Percentiles rank a stretch among this genome's conserved stretches.
Conservation (phyloP, 2,797 vertebrate genomes). For the Sebastes kiyomatsui region DNA sequence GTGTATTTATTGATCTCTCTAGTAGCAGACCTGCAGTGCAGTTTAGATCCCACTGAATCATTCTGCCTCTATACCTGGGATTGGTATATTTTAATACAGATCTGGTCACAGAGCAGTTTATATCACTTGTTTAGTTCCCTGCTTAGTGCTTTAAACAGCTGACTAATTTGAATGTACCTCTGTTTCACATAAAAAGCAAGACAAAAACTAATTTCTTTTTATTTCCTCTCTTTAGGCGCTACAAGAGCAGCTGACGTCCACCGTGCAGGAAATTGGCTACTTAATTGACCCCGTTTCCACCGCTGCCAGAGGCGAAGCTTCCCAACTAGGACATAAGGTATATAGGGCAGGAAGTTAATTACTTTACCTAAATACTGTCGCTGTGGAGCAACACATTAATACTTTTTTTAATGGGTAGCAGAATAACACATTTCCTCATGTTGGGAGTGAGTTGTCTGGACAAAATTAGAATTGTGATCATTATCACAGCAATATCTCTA, state of each 20-base stretch:
- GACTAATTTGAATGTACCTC: slow-evolving; percentile 18
- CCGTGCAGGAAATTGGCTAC: slow-evolving; percentile 97
- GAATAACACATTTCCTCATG: not conserved
- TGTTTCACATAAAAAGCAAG: slow-evolving; percentile 25
- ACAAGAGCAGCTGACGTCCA: slow-evolving; percentile 96
- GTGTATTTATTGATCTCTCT: not conserved
- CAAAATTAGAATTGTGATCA: not conserved
- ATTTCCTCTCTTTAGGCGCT: slow-evolving; percentile 85
- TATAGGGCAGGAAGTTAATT: slow-evolving; percentile 69
- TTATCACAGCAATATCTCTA: not conserved
- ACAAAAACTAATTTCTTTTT: slow-evolving; percentile 48
- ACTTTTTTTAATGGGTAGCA: slow-evolving; percentile 9
- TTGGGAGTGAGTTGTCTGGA: not conserved
- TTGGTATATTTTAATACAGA: not conserved
- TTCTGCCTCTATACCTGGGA: not conserved
- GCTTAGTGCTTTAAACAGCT: not conserved
- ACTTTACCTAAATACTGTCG: slow-evolving; percentile 26
- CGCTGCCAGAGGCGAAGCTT: slow-evolving; percentile 94
- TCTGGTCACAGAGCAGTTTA: no score
- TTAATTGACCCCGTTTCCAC: slow-evolving; percentile 96
- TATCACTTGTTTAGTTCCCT: not conserved
- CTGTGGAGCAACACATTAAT: slow-evolving; percentile 22
- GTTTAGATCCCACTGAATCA: not conserved
- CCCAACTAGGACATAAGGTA: slow-evolving; percentile 98
- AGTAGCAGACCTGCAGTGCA: not conserved